Percentiles rank a stretch among this genome's conserved stretches.
phyloP scores from a whole-genome alignment of 2,113 vertebrate genomes.

The Aegotheles bennettii region DNA sequence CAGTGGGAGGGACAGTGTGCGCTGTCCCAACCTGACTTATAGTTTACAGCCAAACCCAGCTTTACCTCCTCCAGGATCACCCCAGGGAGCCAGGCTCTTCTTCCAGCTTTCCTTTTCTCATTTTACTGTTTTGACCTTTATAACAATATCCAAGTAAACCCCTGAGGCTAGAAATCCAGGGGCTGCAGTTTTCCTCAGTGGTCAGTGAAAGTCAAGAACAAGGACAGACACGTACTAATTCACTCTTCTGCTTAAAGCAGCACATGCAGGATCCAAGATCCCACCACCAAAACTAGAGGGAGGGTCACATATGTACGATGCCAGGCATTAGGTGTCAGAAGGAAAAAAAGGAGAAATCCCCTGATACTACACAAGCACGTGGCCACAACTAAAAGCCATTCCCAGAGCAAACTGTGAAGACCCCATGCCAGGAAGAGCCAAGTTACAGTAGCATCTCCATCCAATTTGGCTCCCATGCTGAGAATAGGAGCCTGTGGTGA shows the following conservation, averaged over 20 bases:
- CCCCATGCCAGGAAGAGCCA: neutral
- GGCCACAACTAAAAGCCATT: neutral
- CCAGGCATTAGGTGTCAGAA: neutral
- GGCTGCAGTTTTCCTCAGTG: neutral
- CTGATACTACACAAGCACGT: accelerated
- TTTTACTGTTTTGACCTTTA: neutral
- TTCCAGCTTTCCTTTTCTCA: neutral
- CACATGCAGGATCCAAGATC: neutral
- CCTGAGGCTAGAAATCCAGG: neutral
- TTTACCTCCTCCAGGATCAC: neutral
- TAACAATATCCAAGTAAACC: neutral
- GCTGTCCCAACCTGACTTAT: neutral
- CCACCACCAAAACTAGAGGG: neutral
- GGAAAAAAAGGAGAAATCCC: neutral
- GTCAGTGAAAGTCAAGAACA: neutral
- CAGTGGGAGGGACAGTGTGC: neutral
- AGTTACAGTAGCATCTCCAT: neutral
- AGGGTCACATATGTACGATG: neutral
- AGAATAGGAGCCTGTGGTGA: neutral
- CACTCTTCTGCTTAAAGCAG: neutral
- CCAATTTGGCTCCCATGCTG: neutral
- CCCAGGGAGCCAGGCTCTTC: neutral
- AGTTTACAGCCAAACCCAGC: neutral
- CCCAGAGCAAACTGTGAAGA: neutral
- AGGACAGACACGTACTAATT: neutral